These are phyloP conservation scores for Chrysolina oricalcia DNA, from an alignment of 2,888 invertebrate genomes.

Conservation along the genomic window DNA sequence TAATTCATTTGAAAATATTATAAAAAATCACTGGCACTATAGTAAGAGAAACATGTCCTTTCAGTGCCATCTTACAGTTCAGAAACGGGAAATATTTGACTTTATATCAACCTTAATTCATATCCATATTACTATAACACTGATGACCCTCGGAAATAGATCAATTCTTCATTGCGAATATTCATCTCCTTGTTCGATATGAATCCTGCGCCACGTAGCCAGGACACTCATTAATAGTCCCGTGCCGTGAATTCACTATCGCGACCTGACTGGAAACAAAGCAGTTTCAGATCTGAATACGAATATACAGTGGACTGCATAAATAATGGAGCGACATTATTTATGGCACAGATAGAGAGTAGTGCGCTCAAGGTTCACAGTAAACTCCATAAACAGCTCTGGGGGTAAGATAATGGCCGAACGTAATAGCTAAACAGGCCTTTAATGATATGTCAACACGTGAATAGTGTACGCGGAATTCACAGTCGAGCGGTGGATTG, in stretches of 20 bases:
- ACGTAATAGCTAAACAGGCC: slow-evolving; percentile 25
- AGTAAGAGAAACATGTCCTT: no score
- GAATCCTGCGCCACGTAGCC: not conserved
- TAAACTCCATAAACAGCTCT: slow-evolving; percentile 33
- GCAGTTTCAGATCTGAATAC: slow-evolving; percentile 12
- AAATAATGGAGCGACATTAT: slow-evolving; percentile 37
- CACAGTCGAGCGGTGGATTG: not conserved
- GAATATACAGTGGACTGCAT: slow-evolving; percentile 22
- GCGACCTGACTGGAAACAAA: not conserved
- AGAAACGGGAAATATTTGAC: no score
- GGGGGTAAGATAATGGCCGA: slow-evolving; percentile 17
- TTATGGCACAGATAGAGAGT: slow-evolving; percentile 27
- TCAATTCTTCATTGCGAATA: no score
- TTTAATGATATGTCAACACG: slow-evolving; percentile 39
- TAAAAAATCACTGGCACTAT: no score
- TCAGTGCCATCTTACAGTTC: no score
- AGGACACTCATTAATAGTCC: not conserved
- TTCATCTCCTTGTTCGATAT: not conserved
- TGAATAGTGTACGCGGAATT: slow-evolving; percentile 1
- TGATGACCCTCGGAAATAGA: no score
- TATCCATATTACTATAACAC: no score
- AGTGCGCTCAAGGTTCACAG: slow-evolving; percentile 7
- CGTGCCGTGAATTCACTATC: slow-evolving; percentile 2
- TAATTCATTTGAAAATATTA: no score
- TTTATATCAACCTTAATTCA: no score